A percentile compares a stretch with the other conserved stretches of the same genome.
Evolutionary conservation across 2,888 invertebrate species (phyloP).

Genomic region (Operophtera brumata): DNA sequence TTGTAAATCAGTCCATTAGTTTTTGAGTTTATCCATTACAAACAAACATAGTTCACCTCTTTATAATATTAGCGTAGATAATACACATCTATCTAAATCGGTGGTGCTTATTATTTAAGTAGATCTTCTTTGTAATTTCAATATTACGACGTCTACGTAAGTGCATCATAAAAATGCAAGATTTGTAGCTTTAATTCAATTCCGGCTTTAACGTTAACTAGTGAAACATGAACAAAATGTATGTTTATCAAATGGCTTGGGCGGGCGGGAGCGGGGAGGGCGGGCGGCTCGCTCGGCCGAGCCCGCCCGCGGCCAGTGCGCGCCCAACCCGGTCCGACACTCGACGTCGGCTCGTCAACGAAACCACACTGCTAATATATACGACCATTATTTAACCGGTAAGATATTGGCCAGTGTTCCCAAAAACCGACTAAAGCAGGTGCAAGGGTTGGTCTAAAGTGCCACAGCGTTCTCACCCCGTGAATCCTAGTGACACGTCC

Average conservation of each 20-base stretch:
- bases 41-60: too few species aligned
- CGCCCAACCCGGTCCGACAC: slow-evolving; percentile 79
- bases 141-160: too few species aligned
- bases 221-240: slow-evolving; percentile 53
- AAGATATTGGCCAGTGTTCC: slow-evolving; percentile 65
- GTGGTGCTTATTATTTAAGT: too few species aligned
- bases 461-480: slow-evolving; percentile 7
- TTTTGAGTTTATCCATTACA: too few species aligned
- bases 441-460: slow-evolving; percentile 1
- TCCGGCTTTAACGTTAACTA: slow-evolving; percentile 46
- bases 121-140: too few species aligned
- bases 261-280: slow-evolving; percentile 51
- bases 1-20: too few species aligned
- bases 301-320: slow-evolving; percentile 67
- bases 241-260: slow-evolving; percentile 57
- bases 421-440: slow-evolving; percentile 25
- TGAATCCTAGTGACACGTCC: slow-evolving; percentile 34
- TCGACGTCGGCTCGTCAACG: slow-evolving; percentile 81
- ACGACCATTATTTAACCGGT: slow-evolving; percentile 76
- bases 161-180: not conserved
- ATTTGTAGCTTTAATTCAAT: slow-evolving; percentile 27
- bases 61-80: too few species aligned
- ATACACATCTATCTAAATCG: too few species aligned
- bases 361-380: slow-evolving; percentile 69
- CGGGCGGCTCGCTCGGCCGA: slow-evolving; percentile 45